Percentiles rank a stretch among this genome's conserved stretches.
These are phyloP conservation scores for Macrophya annulata DNA, from an alignment of 2,888 invertebrate species.

Conservation along the genomic window DNA sequence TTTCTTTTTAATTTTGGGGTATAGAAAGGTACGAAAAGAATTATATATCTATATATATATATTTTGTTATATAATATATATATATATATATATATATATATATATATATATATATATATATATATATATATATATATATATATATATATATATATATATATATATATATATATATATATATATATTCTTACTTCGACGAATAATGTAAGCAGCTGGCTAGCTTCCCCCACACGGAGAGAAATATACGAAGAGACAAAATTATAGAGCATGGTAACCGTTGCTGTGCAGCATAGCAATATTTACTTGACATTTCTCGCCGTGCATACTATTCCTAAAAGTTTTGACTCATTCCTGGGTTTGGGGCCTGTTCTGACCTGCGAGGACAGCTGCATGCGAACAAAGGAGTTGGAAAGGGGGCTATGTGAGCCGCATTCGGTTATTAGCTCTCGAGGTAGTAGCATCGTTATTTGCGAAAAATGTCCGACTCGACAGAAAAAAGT, in stretches of 20 bases:
- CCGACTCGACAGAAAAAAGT: conserved; percentile 38
- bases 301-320: background rate
- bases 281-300: too few species aligned
- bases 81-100: too few species aligned
- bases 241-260: too few species aligned
- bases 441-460: conserved; percentile 51
- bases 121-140: too few species aligned
- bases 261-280: too few species aligned
- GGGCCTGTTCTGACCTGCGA: conserved; percentile 37
- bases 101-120: too few species aligned
- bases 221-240: conserved; percentile 9
- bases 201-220: conserved; percentile 38
- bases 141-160: too few species aligned
- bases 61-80: too few species aligned
- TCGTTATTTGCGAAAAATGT: conserved; percentile 47
- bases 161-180: too few species aligned
- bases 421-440: conserved; percentile 52
- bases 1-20: background rate
- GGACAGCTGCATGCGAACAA: conserved; percentile 40
- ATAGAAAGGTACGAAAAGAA: conserved; percentile 4
- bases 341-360: conserved; percentile 23
- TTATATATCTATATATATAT: too few species aligned
- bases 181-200: conserved; percentile 31
- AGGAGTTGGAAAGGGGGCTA: conserved; percentile 19
- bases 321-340: conserved; percentile 41